Evolutionary conservation across 1,140 invertebrate genomes (phyloP), one percentile per base, ranked within the genome.

Genomic region (Tyrophagus putrescentiae): DNA sequence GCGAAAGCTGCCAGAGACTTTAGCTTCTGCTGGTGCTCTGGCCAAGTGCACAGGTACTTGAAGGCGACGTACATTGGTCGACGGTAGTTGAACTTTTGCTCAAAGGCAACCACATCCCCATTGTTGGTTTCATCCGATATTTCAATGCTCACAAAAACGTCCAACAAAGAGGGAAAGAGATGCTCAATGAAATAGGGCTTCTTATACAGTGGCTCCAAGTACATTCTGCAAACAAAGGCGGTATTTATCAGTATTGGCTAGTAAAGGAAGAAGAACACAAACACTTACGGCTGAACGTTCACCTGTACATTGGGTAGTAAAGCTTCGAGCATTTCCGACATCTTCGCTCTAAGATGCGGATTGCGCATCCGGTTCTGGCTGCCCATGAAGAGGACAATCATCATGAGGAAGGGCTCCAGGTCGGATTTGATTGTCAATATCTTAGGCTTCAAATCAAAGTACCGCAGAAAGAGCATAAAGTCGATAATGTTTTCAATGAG

Each of bases 41-140:
- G 72, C 58, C 85, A 79, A 4, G 18, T 81, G 90, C 91, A 96
- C 13, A 96, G 76, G 73, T 89, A 92, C 67, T 91, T 82, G 80
- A 96, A 85, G 1, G 93, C 82, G 48, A 82, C 77, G 70, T 96
- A 95, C 90, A 96, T 95, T 6, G 91, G 91, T 58, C 87, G 76
- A 36, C 92, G 77, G 70, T 96, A 97, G 71, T 94, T 92, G 70
- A 97, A 96, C 73, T 96, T 96, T 72, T 96, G 88, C 71, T 96
- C 91, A 75, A 97, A 97, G 68, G 87, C 81, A 6, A 96, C 91
- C 71, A 82, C 87, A 70, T 95, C 85, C 0, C 91, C 91, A 44
- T 28, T 45, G 39, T 28, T 44, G 11, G 57, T 25, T 25, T 59
- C 57, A 25, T 54, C 52, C 2, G 91, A 95, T 85, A 94, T 91